Conservation (phyloP, 2,888 invertebrate species). For the Nesidiocoris tenuis region DNA sequence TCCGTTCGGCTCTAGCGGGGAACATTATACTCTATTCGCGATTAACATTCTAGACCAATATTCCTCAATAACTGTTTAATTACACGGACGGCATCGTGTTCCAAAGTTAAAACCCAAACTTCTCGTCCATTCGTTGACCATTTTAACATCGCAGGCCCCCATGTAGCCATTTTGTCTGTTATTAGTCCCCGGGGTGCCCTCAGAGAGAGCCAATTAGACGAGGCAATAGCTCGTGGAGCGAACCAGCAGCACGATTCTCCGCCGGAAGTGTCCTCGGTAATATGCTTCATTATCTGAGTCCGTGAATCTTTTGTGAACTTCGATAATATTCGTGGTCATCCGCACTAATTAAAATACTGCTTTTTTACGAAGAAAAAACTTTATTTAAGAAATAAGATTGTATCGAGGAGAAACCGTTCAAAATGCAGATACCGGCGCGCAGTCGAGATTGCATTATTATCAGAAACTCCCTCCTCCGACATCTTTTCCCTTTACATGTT, state of each 20-base stretch:
- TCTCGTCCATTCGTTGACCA: neutral
- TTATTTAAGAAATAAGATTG: neutral
- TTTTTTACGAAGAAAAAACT: neutral
- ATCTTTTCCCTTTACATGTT: no score
- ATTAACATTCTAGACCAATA: no score
- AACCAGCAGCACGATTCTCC: neutral
- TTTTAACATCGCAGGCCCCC: neutral
- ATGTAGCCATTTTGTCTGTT: constrained; percentile 29
- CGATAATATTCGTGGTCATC: neutral
- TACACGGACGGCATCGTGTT: neutral
- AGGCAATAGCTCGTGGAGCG: neutral
- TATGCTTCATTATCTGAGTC: neutral
- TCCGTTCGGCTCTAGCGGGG: neutral
- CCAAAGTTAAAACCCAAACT: neutral
- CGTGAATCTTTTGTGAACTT: neutral
- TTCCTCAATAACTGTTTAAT: neutral
- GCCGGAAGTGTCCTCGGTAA: neutral
- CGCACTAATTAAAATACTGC: neutral
- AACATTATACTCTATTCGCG: neutral
- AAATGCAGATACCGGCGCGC: neutral
- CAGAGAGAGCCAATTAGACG: neutral
- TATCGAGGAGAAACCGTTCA: neutral
- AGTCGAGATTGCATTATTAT: neutral
- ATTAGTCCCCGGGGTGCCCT: constrained; percentile 9
- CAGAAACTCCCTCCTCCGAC: no score